Base-by-base conservation (phyloP, 2,797 vertebrate genomes). In the Emydoidea blandingii region DNA sequence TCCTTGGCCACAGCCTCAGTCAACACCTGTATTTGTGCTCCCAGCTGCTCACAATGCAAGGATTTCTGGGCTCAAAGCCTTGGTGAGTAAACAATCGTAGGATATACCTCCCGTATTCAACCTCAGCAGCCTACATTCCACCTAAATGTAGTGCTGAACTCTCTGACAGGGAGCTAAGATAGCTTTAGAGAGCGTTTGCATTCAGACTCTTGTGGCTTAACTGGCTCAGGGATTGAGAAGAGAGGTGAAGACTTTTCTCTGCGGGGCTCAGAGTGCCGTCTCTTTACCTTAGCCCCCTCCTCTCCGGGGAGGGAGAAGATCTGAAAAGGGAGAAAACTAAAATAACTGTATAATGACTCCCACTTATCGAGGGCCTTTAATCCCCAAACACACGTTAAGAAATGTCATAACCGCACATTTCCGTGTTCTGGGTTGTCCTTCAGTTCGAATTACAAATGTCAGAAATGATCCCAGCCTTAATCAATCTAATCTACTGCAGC, bases 381-480 rank as follows among this genome's bases (percentile, higher is more conserved):
- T 93, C 87, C 95, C 83, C 83, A 79, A 83, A 89, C 81, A 37
- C 76, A 68, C 81, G 96, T 95, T 91, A 87, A 93, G 83, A 85
- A 96, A 96, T 96, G 76, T 92, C 95, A 91, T 88, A 94, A 92
- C 78, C 8, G 57, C 79, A 54, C 12, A 84, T 95, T 96, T 93
- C 83, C 31, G 31, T 83, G 78, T 84, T 97, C 90, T 90, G 82
- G 12, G 37, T 84, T 96, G 91, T 97, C 86, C 89, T 97, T 97
- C 92, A 96, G 85, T 94, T 97, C 86, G n/a, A 86, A 95, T 93
- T 97, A 92, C 88, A 96, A 95, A 97, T 97, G 95, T 95, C 96
- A 98, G 74, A 93, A 81, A 93, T 86, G 91, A 97, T 96, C 49
- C 65, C 1, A 49, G 53, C 91, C 86, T 95, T 97, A 98, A 96